Base-by-base conservation (phyloP, 2,113 vertebrate genomes). In the Cygnus atratus region DNA sequence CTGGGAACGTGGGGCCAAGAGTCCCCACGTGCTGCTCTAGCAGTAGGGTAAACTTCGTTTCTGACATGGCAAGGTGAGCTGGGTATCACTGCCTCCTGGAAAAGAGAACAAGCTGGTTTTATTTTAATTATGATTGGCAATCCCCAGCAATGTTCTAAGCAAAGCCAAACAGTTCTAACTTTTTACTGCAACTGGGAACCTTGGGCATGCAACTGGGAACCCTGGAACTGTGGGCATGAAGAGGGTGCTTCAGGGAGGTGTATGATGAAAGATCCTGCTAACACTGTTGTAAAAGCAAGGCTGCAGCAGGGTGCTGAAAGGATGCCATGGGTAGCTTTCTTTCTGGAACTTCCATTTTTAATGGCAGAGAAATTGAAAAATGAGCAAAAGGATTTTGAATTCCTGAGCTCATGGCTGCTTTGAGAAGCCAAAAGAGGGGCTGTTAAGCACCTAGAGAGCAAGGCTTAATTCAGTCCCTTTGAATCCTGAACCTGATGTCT, bases 251-350 rank as follows among this genome's bases (percentile, higher is more conserved):
- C 2, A 9, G 68, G 68, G 76, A 86, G 43, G 61, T 5, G 0
- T 29, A 77, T 2, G 22, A 72, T 95, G 87, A 95, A 93, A 92
- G 66, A 68, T 68, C 17, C 29, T 89, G 52, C 76, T 89, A 91
- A 87, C 29, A 72, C 57, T 33, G 35, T 54, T 31, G 41, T 55
- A 31, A 90, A 94, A 92, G 24, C 0, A 0, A 93, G 92, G 63
- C 59, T 93, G 44, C n/a, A 66, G n/a, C n/a, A 88, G 55, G 37
- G 80, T 95, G 41, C 54, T 93, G 58, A 90, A 93, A 79, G 43
- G 43, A 52, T 2, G 2, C 33, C n/a, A 22, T 54, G 41, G 13
- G 28, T 41, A 43, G 44, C 55, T 84, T 84, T 76, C 7, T 83
- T 74, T 74, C 41, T 3, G 7, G 37, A 86, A 18, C 55, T 93